These are phyloP conservation scores for Zaprionus ghesquierei DNA, from an alignment of 1,140 invertebrate species.

Conservation along the genomic window DNA sequence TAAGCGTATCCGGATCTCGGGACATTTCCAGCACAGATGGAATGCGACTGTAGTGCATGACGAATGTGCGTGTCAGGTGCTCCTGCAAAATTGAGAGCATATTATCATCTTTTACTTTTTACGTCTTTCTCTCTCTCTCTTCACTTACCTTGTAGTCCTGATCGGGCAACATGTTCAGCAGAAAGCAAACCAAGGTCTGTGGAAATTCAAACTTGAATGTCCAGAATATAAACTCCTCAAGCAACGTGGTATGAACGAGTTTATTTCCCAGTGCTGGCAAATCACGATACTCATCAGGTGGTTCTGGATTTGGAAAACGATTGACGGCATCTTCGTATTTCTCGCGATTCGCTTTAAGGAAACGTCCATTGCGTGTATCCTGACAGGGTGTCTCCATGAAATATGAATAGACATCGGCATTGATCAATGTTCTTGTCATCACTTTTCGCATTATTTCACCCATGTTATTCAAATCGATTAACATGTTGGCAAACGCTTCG, in stretches of 20 bases:
- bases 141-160: slow-evolving; percentile 93
- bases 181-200: slow-evolving; percentile 96
- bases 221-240: slow-evolving; percentile 99
- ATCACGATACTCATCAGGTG: slow-evolving; percentile 90
- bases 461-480: slow-evolving; percentile 96
- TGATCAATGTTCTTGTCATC: slow-evolving; percentile 94
- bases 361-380: slow-evolving; percentile 87
- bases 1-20: slow-evolving; percentile 93
- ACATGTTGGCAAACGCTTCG: slow-evolving; percentile 93
- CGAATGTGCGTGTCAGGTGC: slow-evolving; percentile 95
- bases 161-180: slow-evolving; percentile 98
- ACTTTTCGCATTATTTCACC: slow-evolving; percentile 96
- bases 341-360: slow-evolving; percentile 88
- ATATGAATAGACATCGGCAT: slow-evolving; percentile 89
- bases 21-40: slow-evolving; percentile 94
- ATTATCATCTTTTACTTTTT: background rate
- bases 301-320: slow-evolving; percentile 90
- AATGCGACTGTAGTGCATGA: slow-evolving; percentile 97
- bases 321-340: slow-evolving; percentile 92
- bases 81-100: slow-evolving; percentile 85
- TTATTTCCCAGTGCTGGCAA: slow-evolving; percentile 91
- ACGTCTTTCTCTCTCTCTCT: too few relatives aligned
- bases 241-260: slow-evolving; percentile 92
- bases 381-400: slow-evolving; percentile 85
- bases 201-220: slow-evolving; percentile 98